A percentile compares a stretch with the other conserved stretches of the same genome.
These are phyloP conservation scores for Cyanoliseus patagonus DNA, from an alignment of 2,113 vertebrate genomes.

Conservation along the genomic window DNA sequence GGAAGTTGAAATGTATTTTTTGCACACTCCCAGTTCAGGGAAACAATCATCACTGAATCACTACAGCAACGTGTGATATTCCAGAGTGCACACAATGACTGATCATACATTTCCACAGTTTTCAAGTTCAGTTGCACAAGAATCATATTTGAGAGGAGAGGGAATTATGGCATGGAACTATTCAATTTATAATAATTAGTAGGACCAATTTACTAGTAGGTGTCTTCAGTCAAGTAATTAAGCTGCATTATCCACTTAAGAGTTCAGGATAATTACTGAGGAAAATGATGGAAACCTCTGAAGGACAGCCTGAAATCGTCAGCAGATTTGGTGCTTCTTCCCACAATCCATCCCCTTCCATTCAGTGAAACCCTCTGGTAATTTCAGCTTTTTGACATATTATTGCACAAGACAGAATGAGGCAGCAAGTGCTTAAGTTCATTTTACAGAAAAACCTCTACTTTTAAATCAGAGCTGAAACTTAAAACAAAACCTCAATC, in stretches of 20 bases:
- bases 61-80: neutral
- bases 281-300: neutral
- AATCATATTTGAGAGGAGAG: neutral
- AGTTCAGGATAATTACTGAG: neutral
- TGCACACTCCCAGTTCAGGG: neutral
- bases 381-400: neutral
- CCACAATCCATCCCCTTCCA: neutral
- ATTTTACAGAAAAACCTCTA: neutral
- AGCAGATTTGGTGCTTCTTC: neutral
- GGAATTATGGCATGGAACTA: neutral
- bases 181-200: neutral
- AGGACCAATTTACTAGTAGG: neutral
- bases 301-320: neutral
- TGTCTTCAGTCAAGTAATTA: neutral
- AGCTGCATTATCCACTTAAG: neutral
- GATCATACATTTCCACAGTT: neutral
- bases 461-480: neutral
- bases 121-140: neutral
- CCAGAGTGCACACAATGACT: neutral
- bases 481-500: neutral
- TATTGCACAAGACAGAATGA: neutral
- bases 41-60: neutral
- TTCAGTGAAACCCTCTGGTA: neutral
- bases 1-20: neutral
- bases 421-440: neutral